Conservation (phyloP, 2,888 invertebrate genomes). For the Mythimna albipuncta region DNA sequence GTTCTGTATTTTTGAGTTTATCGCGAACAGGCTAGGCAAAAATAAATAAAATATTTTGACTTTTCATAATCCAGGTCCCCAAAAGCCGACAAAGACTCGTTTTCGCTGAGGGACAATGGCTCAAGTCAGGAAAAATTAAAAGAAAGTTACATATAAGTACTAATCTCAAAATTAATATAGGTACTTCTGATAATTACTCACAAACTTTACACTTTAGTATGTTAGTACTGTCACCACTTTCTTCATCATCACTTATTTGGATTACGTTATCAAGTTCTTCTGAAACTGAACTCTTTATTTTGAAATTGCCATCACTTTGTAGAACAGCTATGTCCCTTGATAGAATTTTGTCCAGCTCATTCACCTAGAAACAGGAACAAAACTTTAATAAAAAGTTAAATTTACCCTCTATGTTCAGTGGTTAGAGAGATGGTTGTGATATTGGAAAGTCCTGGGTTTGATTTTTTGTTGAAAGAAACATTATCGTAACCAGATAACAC, state of each 20-base stretch:
- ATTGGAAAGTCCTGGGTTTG: constrained; percentile 1
- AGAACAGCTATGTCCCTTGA: constrained; percentile 91
- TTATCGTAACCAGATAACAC: constrained; percentile 1
- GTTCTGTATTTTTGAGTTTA: too few species aligned
- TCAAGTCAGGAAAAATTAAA: constrained; percentile 3
- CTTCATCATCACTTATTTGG: constrained; percentile 89
- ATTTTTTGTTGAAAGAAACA: neutral
- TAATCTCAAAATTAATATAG: neutral
- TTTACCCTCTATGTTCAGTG: constrained; percentile 1
- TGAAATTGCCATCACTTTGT: constrained; percentile 93
- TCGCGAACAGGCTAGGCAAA: too few species aligned
- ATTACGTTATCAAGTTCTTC: constrained; percentile 81
- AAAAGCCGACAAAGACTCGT: neutral
- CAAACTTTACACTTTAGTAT: constrained; percentile 85
- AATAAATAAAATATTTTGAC: neutral
- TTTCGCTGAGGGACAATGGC: neutral
- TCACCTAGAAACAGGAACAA: constrained; percentile 82
- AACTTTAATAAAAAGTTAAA: neutral
- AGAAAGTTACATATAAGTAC: neutral
- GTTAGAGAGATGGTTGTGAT: neutral
- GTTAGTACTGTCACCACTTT: constrained; percentile 69
- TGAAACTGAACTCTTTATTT: constrained; percentile 72
- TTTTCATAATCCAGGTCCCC: neutral
- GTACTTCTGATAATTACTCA: constrained; percentile 69
- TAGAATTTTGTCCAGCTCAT: constrained; percentile 90